Percentiles rank a stretch among this genome's conserved stretches.
Conservation (phyloP, 2,113 vertebrate genomes). For the Halichoerus grypus region DNA sequence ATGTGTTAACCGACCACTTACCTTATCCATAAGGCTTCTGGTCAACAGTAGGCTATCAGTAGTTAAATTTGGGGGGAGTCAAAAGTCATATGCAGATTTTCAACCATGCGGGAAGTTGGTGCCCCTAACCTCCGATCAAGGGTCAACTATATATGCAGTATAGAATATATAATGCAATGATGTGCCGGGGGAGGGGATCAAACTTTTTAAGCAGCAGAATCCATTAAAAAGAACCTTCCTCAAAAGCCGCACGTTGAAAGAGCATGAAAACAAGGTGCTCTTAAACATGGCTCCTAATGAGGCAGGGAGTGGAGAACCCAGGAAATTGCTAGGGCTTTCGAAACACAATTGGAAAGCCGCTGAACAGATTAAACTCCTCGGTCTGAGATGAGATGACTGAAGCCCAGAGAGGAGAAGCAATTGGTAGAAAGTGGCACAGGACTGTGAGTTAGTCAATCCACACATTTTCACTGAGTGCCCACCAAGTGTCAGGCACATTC, state of each 20-base stretch:
- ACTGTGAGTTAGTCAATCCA: background rate
- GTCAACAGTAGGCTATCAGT: background rate
- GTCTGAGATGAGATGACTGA: background rate
- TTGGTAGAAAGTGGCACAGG: background rate
- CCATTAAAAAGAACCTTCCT: conserved; percentile 33
- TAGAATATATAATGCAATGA: background rate
- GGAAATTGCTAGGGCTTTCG: conserved; percentile 9
- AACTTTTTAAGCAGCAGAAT: conserved; percentile 27
- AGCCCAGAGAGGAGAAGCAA: background rate
- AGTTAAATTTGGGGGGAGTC: background rate
- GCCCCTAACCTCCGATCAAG: background rate
- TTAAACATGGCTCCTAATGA: conserved; percentile 4
- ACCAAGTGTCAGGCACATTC: too few relatives aligned
- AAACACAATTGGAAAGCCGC: conserved; percentile 32
- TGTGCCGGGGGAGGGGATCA: background rate
- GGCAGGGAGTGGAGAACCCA: background rate
- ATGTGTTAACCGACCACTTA: background rate
- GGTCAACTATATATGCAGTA: background rate
- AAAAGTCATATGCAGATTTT: background rate
- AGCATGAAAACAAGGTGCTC: background rate
- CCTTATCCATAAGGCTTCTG: background rate
- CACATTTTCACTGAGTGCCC: background rate
- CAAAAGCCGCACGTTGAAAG: conserved; percentile 6
- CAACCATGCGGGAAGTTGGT: background rate
- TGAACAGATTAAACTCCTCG: background rate